A percentile compares a stretch with the other conserved stretches of the same genome.
Evolutionary conservation across 2,888 invertebrate genomes (phyloP).

Genomic region (Apodemia mormo): DNA sequence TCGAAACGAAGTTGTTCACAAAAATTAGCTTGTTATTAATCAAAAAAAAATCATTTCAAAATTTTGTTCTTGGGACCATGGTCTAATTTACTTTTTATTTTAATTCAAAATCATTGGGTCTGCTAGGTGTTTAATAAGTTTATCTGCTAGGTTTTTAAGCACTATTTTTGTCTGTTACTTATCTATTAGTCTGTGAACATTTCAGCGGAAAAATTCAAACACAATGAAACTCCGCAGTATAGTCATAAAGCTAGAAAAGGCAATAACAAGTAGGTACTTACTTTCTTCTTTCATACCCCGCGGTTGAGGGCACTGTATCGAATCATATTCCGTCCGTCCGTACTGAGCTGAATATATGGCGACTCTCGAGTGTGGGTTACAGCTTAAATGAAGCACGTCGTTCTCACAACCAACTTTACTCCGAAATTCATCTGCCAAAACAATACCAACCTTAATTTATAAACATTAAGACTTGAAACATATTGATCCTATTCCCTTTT

Average conservation of each 20-base stretch:
- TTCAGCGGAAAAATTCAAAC: background rate
- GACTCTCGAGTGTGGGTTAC: slow-evolving; percentile 92
- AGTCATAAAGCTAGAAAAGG: background rate
- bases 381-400: slow-evolving; percentile 92
- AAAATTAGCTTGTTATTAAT: too few species aligned
- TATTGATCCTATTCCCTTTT: background rate
- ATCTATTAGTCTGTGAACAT: background rate
- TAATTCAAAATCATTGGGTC: too few species aligned
- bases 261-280: slow-evolving; percentile 67
- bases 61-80: too few species aligned
- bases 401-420: slow-evolving; percentile 97
- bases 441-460: slow-evolving; percentile 12
- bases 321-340: slow-evolving; percentile 93
- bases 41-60: too few species aligned
- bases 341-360: slow-evolving; percentile 96
- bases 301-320: slow-evolving; percentile 92
- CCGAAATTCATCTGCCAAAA: slow-evolving; percentile 91
- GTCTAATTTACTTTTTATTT: too few species aligned
- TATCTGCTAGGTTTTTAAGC: too few species aligned
- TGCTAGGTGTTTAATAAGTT: too few species aligned
- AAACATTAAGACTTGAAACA: background rate
- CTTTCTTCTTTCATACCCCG: slow-evolving; percentile 94
- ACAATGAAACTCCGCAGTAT: background rate
- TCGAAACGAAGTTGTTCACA: too few species aligned
- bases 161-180: too few species aligned